A percentile compares a stretch with the other conserved stretches of the same genome.
Conservation (phyloP, 2,113 vertebrate species). For the Eira barbara region DNA sequence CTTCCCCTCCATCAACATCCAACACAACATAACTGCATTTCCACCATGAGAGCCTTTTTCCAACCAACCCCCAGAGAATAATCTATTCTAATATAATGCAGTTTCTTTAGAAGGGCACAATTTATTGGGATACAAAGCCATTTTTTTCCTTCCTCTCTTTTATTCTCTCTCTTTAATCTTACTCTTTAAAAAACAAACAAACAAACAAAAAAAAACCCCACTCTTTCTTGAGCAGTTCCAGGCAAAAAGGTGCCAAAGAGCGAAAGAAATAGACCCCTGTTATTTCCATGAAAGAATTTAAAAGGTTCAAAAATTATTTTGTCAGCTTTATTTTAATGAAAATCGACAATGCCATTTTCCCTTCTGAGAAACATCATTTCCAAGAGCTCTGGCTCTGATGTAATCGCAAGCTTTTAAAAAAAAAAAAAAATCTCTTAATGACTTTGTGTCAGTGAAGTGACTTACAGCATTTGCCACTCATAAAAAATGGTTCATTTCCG, state of each 20-base stretch:
- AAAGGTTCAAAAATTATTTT: constrained; percentile 46
- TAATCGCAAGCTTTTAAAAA: constrained; percentile 10
- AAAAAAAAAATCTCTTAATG: constrained; percentile 26
- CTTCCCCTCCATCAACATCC: constrained; percentile 56
- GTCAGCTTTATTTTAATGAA: constrained; percentile 54
- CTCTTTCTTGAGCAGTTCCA: constrained; percentile 14
- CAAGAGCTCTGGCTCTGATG: not conserved
- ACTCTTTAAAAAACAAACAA: not conserved
- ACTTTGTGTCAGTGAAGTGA: constrained; percentile 34
- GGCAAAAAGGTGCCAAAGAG: constrained; percentile 14
- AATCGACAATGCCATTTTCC: constrained; percentile 45
- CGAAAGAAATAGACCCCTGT: not conserved
- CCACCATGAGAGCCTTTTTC: constrained; percentile 29
- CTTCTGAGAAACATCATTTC: constrained; percentile 49
- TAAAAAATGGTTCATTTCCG: constrained; percentile 17
- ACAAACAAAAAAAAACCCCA: not conserved
- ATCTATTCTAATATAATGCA: constrained; percentile 60
- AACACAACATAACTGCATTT: constrained; percentile 61
- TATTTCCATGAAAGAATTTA: constrained; percentile 47
- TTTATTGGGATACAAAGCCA: constrained; percentile 43
- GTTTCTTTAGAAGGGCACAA: constrained; percentile 49
- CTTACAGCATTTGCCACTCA: not conserved
- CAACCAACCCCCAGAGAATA: constrained; percentile 43
- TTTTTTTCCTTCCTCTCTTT: constrained; percentile 60
- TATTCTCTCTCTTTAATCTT: constrained; percentile 56